Evolutionary conservation across 2,797 vertebrate species (phyloP), one percentile per base, ranked within the genome.

Genomic region (Xenopus petersii): DNA sequence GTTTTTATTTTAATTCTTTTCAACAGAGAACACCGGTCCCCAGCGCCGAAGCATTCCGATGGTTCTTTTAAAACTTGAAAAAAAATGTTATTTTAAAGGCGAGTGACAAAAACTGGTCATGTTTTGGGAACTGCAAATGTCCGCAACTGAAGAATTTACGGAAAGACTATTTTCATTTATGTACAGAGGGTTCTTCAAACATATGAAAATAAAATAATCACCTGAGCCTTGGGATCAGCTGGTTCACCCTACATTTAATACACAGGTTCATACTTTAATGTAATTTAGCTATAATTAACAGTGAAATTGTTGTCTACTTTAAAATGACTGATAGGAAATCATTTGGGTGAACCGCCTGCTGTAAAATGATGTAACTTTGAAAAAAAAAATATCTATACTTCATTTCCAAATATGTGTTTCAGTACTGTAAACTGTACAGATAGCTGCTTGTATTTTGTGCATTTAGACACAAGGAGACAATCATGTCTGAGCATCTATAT

Each of bases 361-460:
- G 93, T 96, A 95, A 96, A 96, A 96, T 97, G 94, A 94, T 96
- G 95, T 98, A 97, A 94, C 93, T 96, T 42, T 42, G 36, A 42
- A 42, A 42, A 42, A 42, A 42, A 96, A 94, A 95, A 95, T 96
- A 93, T 90, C 91, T 93, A 95, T 95, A 95, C 95, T 96, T 97
- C 91, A 94, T 95, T 97, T 95, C 94, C 94, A 94, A 90, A 93
- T 97, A 89, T 93, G 95, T 98, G 94, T 96, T 95, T 94, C 93
- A 90, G 93, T 97, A 94, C 96, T 88, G 90, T 94, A 95, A 92
- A 96, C 93, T 96, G 94, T 94, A 91, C 89, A 93, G 90, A 92
- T 95, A 94, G 90, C 94, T 89, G 92, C 94, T 89, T 91, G 91
- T 91, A 91, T 92, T 92, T 91, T 91, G 88, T 90, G 90, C 88